Conservation (phyloP, 2,888 invertebrate genomes). For the Euplexia lucipara region DNA sequence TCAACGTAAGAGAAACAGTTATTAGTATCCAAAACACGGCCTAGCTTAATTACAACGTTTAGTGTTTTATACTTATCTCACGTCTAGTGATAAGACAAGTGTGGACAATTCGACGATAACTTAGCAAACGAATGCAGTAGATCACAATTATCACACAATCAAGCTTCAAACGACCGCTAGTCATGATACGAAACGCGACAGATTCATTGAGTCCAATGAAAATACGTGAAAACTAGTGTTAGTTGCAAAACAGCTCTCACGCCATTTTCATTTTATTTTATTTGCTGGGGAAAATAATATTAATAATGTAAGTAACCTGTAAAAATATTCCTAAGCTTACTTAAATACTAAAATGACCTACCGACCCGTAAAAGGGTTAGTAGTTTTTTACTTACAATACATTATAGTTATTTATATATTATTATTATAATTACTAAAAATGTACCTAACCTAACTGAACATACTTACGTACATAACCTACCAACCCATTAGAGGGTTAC, state of each 20-base stretch:
- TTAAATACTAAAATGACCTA: no score
- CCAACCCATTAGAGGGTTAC: no score
- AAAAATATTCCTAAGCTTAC: no score
- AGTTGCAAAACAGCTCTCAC: background rate
- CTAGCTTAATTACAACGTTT: conserved; percentile 41
- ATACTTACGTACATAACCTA: no score
- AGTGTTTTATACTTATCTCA: conserved; percentile 35
- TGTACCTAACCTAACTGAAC: no score
- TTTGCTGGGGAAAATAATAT: no score
- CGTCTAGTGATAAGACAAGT: conserved; percentile 37
- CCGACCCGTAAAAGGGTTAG: no score
- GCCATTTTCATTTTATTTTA: conserved; percentile 5
- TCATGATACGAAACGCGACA: conserved; percentile 45
- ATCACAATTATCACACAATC: conserved; percentile 38
- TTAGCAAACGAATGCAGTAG: conserved; percentile 24
- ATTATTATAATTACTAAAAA: no score
- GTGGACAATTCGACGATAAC: conserved; percentile 36
- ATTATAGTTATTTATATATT: no score
- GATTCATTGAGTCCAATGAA: conserved; percentile 15
- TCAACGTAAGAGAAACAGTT: conserved; percentile 30
- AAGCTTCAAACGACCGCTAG: conserved; percentile 35
- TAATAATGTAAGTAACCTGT: no score
- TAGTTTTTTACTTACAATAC: no score
- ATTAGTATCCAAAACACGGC: conserved; percentile 23
- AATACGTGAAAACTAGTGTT: conserved; percentile 22